These are phyloP conservation scores for Dipodomys ordii DNA, from an alignment of 2,113 vertebrate species.

Conservation along the genomic window DNA sequence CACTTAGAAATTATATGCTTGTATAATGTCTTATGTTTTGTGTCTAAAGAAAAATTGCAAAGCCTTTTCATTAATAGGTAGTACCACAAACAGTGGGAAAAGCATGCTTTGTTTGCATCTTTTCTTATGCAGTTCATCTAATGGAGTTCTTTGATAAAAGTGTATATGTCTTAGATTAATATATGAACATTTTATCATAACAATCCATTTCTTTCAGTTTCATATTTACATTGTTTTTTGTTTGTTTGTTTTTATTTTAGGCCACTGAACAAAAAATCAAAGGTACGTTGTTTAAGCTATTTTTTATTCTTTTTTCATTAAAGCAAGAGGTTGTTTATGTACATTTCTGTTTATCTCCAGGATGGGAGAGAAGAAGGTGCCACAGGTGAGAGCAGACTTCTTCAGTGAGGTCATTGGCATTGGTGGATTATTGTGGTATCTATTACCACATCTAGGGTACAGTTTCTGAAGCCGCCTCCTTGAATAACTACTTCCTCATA, in stretches of 20 bases:
- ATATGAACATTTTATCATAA: slow-evolving; percentile 78
- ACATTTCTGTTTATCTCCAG: slow-evolving; percentile 60
- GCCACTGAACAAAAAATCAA: slow-evolving; percentile 94
- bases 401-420: background rate
- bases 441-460: background rate
- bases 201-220: slow-evolving; percentile 80
- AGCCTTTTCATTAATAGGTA: slow-evolving; percentile 18
- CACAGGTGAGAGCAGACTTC: slow-evolving; percentile 2
- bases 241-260: slow-evolving; percentile 90
- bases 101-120: slow-evolving; percentile 64
- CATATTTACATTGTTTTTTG: slow-evolving; percentile 86
- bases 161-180: slow-evolving; percentile 62
- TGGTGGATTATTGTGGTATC: background rate
- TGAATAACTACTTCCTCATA: background rate
- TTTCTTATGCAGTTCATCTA: slow-evolving; percentile 67
- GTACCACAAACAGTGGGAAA: slow-evolving; percentile 47
- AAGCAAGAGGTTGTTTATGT: slow-evolving; percentile 59
- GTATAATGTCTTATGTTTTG: slow-evolving; percentile 12
- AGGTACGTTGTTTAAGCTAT: slow-evolving; percentile 88
- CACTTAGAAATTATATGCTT: background rate
- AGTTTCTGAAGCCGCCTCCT: background rate
- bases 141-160: slow-evolving; percentile 59
- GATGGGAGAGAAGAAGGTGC: slow-evolving; percentile 27
- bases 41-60: slow-evolving; percentile 34
- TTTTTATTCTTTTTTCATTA: slow-evolving; percentile 69